Evolutionary conservation across 1,140 invertebrate genomes (phyloP).

Genomic region (Apis cerana): DNA sequence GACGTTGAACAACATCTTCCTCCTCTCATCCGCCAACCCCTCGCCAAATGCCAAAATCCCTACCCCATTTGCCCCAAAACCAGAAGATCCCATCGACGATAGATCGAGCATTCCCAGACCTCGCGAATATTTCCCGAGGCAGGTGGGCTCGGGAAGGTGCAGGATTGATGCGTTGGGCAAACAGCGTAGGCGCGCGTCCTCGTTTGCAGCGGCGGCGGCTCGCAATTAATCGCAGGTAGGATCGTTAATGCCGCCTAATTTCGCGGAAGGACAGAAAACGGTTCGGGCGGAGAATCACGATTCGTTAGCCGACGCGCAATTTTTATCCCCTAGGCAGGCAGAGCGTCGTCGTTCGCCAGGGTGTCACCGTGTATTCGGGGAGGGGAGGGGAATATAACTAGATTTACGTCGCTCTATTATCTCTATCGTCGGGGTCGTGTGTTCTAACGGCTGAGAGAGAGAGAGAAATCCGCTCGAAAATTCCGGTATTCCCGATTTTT

Average conservation of each 20-base stretch:
- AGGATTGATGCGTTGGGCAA: conserved; percentile 73
- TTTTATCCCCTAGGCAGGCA: conserved; percentile 23
- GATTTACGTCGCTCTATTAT: conserved; percentile 52
- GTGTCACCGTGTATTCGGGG: conserved; percentile 50
- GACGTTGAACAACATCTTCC: no score
- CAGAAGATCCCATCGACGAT: background rate
- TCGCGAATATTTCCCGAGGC: conserved; percentile 56
- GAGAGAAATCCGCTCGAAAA: conserved; percentile 34
- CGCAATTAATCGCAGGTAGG: conserved; percentile 72
- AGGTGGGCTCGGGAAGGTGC: background rate
- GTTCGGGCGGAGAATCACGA: conserved; percentile 64
- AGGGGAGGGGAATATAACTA: conserved; percentile 20
- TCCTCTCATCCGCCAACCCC: no score
- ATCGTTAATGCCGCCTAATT: conserved; percentile 74
- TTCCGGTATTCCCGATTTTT: conserved; percentile 46
- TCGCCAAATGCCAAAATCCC: no score
- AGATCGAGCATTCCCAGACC: conserved; percentile 8
- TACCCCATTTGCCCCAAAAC: background rate
- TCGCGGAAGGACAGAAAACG: conserved; percentile 68
- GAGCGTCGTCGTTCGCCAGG: conserved; percentile 16
- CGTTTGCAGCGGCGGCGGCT: conserved; percentile 69
- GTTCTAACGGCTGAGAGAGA: background rate
- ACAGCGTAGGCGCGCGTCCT: conserved; percentile 69
- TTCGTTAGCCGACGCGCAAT: conserved; percentile 67
- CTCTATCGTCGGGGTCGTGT: conserved; percentile 39